These are phyloP conservation scores for Brachirus orientalis DNA, from an alignment of 2,113 vertebrate species.

Conservation along the genomic window DNA sequence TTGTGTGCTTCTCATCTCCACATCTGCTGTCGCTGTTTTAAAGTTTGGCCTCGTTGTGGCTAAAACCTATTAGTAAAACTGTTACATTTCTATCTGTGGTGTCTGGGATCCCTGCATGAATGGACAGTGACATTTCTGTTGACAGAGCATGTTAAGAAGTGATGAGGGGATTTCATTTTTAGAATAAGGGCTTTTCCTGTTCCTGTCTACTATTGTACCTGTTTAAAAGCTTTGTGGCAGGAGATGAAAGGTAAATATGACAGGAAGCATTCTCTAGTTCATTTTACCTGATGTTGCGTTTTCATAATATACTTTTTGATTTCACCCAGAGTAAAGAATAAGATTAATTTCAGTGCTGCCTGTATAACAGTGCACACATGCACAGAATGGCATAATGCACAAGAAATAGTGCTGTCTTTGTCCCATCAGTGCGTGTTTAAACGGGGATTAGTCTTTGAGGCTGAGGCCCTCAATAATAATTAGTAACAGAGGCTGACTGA, in stretches of 20 bases:
- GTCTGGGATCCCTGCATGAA: slow-evolving; percentile 19
- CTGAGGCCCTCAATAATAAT: slow-evolving; percentile 71
- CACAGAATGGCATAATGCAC: slow-evolving; percentile 4
- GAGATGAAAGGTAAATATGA: slow-evolving; percentile 33
- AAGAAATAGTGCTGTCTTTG: slow-evolving; percentile 74
- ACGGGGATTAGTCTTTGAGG: slow-evolving; percentile 47
- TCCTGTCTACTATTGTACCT: slow-evolving; percentile 7
- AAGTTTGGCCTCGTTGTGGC: slow-evolving; percentile 6
- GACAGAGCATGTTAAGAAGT: slow-evolving; percentile 29
- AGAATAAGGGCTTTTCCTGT: slow-evolving; percentile 10
- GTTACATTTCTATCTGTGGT: slow-evolving; percentile 23
- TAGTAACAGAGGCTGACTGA: slow-evolving; percentile 75
- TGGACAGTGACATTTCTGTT: slow-evolving; percentile 15
- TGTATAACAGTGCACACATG: slow-evolving; percentile 4
- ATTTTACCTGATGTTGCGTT: slow-evolving; percentile 14
- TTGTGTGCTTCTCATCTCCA: slow-evolving; percentile 6
- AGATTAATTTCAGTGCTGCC: slow-evolving; percentile 8
- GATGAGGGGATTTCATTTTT: slow-evolving; percentile 39
- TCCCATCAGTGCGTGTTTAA: slow-evolving; percentile 61
- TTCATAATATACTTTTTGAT: slow-evolving; percentile 12
- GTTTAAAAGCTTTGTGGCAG: slow-evolving; percentile 24
- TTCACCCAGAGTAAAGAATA: slow-evolving; percentile 4
- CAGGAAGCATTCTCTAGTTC: slow-evolving; percentile 16
- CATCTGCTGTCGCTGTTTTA: slow-evolving; percentile 14
- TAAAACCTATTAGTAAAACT: slow-evolving; percentile 11